Base-by-base conservation (phyloP, 1,140 invertebrate species). In the Gonioctena quinquepunctata region DNA sequence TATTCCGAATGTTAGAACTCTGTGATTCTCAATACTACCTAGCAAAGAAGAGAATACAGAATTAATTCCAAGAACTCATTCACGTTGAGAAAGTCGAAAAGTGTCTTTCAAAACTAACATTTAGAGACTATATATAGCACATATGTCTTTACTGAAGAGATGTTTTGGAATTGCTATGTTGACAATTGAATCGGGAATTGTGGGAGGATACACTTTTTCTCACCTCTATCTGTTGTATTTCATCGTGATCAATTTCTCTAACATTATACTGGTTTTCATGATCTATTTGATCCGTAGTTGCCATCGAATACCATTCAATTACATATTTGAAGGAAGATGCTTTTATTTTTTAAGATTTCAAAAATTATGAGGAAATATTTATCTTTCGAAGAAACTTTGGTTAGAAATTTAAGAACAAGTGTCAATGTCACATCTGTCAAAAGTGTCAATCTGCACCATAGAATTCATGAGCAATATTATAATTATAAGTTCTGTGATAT, bases 171-270 rank as follows among this genome's bases (percentile, higher is more conserved):
- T n/a, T n/a, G n/a, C n/a, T n/a, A n/a, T n/a, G n/a, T n/a, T n/a
- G n/a, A n/a, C n/a, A n/a, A n/a, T n/a, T n/a, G n/a, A n/a, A n/a
- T n/a, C n/a, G n/a, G n/a, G n/a, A n/a, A n/a, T n/a, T n/a, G n/a
- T n/a, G n/a, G n/a, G n/a, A n/a, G n/a, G n/a, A n/a, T n/a, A n/a
- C n/a, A n/a, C n/a, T n/a, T 19, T 22, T 42, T 27, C 60, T 52
- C 75, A 88, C 87, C 82, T 88, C 82, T 80, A 87, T 79, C 16
- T 82, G 84, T 73, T 85, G 78, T 71, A 89, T 88, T 81, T 89
- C 88, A 75, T 84, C 82, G 76, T 85, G 87, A 71, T 89, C 82
- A 72, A 89, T 89, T 79, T 89, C 87, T 81, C 88, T 85, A 71
- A 88, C 86, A 80, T 88, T 88, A 69, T 86, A 82, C 72, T 85